Conservation (phyloP, 2,888 invertebrate genomes). For the Diplolepis rosae region DNA sequence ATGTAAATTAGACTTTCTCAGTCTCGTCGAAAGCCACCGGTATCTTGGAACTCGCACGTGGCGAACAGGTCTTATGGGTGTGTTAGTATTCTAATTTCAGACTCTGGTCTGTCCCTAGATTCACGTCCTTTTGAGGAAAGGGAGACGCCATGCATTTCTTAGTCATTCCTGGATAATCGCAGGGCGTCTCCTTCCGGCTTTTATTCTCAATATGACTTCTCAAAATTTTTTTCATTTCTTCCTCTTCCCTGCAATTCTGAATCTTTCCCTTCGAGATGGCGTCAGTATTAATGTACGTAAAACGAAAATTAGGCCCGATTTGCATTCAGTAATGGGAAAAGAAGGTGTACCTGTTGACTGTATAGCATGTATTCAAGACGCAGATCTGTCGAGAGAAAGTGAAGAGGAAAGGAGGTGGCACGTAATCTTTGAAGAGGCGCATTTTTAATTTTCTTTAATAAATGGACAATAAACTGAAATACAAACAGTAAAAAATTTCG, state of each 20-base stretch:
- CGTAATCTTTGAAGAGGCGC: constrained; percentile 37
- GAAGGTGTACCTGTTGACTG: constrained; percentile 54
- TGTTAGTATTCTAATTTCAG: constrained; percentile 70
- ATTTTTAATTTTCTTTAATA: too few species aligned
- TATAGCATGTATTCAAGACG: constrained; percentile 41
- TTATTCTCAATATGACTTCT: constrained; percentile 26
- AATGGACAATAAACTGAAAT: too few species aligned
- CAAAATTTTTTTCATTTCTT: constrained; percentile 43
- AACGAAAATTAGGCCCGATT: constrained; percentile 79
- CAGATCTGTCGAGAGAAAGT: constrained; percentile 32
- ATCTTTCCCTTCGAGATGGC: constrained; percentile 68
- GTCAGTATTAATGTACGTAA: constrained; percentile 77
- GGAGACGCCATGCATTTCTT: constrained; percentile 57
- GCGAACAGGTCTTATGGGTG: constrained; percentile 64
- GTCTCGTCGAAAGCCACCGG: constrained; percentile 58
- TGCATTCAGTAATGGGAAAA: constrained; percentile 78
- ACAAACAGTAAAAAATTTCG: too few species aligned
- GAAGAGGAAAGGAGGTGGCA: constrained; percentile 36
- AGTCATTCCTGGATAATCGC: constrained; percentile 68
- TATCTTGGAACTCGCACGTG: constrained; percentile 47
- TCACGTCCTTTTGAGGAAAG: constrained; percentile 49
- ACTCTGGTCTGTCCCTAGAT: constrained; percentile 65
- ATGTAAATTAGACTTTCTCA: constrained; percentile 69
- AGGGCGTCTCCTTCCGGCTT: constrained; percentile 31
- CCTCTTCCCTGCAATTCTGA: constrained; percentile 34